Evolutionary conservation across 1,140 invertebrate genomes (phyloP).

Genomic region (Steinernema feltiae): DNA sequence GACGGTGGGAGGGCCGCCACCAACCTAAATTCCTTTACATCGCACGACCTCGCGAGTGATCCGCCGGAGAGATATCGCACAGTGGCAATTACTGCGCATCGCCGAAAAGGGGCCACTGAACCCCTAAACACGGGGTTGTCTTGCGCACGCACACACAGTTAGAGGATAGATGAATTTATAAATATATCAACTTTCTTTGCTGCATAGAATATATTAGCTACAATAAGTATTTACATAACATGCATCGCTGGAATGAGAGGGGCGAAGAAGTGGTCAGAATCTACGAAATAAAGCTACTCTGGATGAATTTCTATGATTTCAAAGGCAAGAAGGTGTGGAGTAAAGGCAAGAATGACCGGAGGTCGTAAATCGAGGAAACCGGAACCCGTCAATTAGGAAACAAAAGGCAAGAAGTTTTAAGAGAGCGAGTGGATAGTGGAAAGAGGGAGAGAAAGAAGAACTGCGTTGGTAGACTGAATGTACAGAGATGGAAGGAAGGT

Average conservation of each 20-base stretch:
- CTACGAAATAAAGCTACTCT: constrained; percentile 8
- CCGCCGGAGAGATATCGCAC: neutral
- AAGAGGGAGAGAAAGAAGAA: neutral
- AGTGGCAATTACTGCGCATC: neutral
- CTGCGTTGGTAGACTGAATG: neutral
- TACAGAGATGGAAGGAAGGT: neutral
- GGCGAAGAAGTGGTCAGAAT: neutral
- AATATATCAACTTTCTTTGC: neutral
- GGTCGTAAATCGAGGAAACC: constrained; percentile 1
- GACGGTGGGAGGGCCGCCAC: neutral
- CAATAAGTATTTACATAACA: neutral
- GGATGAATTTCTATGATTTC: neutral
- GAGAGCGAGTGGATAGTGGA: neutral
- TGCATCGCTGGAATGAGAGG: neutral
- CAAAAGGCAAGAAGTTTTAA: neutral
- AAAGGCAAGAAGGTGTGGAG: neutral
- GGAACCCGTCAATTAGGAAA: constrained; percentile 8
- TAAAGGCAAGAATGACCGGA: neutral
- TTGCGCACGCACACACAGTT: neutral
- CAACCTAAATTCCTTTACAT: neutral
- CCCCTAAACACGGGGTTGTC: too few relatives aligned
- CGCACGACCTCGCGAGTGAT: neutral
- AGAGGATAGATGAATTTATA: neutral
- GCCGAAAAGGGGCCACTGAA: neutral
- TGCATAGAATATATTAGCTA: constrained; percentile 3